phyloP scores from a whole-genome alignment of 2,113 vertebrate genomes.

The Lamprologus lemairii region DNA sequence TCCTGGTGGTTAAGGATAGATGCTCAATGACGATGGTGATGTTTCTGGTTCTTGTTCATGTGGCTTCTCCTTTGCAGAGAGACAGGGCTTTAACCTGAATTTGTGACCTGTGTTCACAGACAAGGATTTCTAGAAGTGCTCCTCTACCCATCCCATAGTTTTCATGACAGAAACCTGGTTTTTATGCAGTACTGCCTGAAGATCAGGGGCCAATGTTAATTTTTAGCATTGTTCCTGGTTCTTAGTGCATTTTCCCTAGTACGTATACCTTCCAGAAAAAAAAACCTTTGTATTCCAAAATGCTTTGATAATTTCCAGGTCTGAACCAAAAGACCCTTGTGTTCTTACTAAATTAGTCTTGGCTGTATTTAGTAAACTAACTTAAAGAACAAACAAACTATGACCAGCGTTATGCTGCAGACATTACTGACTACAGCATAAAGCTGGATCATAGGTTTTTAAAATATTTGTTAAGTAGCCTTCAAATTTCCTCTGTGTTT shows the following conservation, averaged over 20 bases:
- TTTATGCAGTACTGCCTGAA: background rate
- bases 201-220: background rate
- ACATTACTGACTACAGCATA: background rate
- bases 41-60: background rate
- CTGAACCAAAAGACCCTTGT: background rate
- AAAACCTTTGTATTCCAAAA: background rate
- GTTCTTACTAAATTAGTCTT: background rate
- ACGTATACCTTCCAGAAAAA: background rate
- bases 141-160: background rate
- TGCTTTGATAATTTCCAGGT: background rate
- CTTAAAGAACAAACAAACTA: background rate
- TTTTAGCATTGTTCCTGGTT: background rate
- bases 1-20: too few species aligned
- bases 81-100: background rate
- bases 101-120: background rate
- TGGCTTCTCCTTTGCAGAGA: background rate
- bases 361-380: background rate
- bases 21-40: background rate
- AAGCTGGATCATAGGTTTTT: background rate
- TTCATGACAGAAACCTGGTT: background rate
- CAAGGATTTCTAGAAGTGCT: background rate
- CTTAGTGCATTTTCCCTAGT: background rate
- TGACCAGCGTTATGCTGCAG: background rate
- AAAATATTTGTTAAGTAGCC: fast-evolving
- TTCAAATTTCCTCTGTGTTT: background rate